These are phyloP conservation scores for Girardinus metallicus DNA, from an alignment of 2,797 vertebrate genomes.

Conservation along the genomic window DNA sequence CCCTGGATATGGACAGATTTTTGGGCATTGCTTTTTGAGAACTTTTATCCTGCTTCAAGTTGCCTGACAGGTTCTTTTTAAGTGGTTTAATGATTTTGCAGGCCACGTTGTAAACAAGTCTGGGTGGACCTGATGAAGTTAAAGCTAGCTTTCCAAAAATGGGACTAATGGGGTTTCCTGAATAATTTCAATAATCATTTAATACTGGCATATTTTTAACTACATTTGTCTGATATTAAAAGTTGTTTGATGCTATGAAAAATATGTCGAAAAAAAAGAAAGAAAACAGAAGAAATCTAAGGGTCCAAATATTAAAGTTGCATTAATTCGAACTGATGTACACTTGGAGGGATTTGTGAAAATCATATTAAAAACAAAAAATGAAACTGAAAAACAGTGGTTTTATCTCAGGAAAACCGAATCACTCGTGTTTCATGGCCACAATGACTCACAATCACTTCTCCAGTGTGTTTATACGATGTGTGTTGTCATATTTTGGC, in stretches of 20 bases:
- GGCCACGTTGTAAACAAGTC: background rate
- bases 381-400: background rate
- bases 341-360: background rate
- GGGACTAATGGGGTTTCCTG: background rate
- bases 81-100: background rate
- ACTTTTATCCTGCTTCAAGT: background rate
- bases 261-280: background rate
- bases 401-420: background rate
- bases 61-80: background rate
- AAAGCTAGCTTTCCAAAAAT: background rate
- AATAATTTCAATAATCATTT: background rate
- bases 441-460: constrained; percentile 28
- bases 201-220: background rate
- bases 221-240: background rate
- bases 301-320: too few species aligned
- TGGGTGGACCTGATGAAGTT: background rate
- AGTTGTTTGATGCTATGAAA: background rate
- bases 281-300: too few species aligned
- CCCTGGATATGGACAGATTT: background rate
- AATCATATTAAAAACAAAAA: background rate
- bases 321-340: background rate
- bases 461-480: constrained; percentile 54
- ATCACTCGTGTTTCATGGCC: constrained; percentile 8
- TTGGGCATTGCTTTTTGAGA: background rate
- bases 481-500: constrained; percentile 65